Percentiles rank a stretch among this genome's conserved stretches.
These are phyloP conservation scores for Hylaea fasciaria DNA, from an alignment of 2,888 invertebrate species.

Conservation along the genomic window DNA sequence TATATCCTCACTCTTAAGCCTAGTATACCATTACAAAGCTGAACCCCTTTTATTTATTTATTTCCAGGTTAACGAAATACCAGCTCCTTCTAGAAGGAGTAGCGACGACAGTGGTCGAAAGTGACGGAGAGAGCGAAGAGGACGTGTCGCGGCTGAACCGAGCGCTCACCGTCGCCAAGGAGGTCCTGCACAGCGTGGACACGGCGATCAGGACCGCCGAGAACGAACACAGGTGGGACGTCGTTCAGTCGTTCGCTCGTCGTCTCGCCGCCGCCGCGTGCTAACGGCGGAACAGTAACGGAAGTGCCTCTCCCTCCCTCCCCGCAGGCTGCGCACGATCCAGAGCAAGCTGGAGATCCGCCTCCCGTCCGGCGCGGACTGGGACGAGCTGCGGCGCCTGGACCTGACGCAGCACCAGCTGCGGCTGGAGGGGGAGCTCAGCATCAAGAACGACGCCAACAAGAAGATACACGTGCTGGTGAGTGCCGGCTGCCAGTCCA, in stretches of 20 bases:
- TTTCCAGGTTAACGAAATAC: constrained; percentile 76
- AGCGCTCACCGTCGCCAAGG: constrained; percentile 71
- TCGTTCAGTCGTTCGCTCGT: no score
- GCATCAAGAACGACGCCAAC: constrained; percentile 66
- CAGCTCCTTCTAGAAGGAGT: constrained; percentile 76
- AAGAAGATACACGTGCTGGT: constrained; percentile 74
- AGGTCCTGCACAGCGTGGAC: constrained; percentile 76
- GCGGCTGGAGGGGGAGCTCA: constrained; percentile 69
- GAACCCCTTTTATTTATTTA: neutral
- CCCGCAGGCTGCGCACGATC: constrained; percentile 66
- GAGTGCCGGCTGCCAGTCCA: no score
- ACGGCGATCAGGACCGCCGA: constrained; percentile 75
- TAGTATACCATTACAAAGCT: no score
- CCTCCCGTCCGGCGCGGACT: constrained; percentile 54
- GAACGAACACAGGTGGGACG: constrained; percentile 74
- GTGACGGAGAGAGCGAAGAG: constrained; percentile 54
- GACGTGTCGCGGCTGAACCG: constrained; percentile 57
- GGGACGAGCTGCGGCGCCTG: constrained; percentile 68
- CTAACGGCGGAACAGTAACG: no score
- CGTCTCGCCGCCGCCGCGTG: no score
- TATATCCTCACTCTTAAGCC: no score
- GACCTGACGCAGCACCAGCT: constrained; percentile 66
- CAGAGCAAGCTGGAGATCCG: constrained; percentile 76
- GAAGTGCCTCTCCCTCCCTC: no score
- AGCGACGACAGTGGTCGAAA: constrained; percentile 66